These are phyloP conservation scores for Lypha dubia DNA, from an alignment of 2,888 invertebrate species.

Conservation along the genomic window DNA sequence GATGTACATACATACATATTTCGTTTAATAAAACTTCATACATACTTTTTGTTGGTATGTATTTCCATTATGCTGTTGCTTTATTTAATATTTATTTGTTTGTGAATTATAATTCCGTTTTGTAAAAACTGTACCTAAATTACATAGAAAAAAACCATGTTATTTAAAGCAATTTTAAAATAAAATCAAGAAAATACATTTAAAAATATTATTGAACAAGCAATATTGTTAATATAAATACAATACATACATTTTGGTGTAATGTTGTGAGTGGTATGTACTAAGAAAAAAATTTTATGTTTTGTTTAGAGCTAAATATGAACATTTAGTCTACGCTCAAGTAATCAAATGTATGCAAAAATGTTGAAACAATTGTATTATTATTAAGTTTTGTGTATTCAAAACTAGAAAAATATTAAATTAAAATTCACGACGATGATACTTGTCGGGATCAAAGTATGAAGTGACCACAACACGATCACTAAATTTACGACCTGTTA, in stretches of 20 bases:
- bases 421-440: constrained; percentile 97
- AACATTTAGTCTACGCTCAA: constrained; percentile 34
- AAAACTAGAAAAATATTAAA: constrained; percentile 40
- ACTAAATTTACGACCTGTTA: constrained; percentile 98
- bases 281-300: constrained; percentile 18
- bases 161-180: constrained; percentile 25
- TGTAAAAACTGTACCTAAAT: constrained; percentile 37
- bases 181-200: constrained; percentile 30
- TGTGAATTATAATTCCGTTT: constrained; percentile 23
- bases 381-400: constrained; percentile 32
- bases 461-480: constrained; percentile 98
- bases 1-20: too few species aligned
- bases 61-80: constrained; percentile 37
- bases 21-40: background rate
- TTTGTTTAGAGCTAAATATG: constrained; percentile 41
- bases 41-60: background rate
- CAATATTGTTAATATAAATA: constrained; percentile 22
- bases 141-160: constrained; percentile 21
- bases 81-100: constrained; percentile 37
- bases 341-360: constrained; percentile 1
- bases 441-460: constrained; percentile 98
- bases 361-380: constrained; percentile 33
- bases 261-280: background rate
- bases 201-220: constrained; percentile 2
- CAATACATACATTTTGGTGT: constrained; percentile 9